Percentiles rank a stretch among this genome's conserved stretches.
Conservation (phyloP, 2,797 vertebrate genomes). For the Macroramphosus scolopax region DNA sequence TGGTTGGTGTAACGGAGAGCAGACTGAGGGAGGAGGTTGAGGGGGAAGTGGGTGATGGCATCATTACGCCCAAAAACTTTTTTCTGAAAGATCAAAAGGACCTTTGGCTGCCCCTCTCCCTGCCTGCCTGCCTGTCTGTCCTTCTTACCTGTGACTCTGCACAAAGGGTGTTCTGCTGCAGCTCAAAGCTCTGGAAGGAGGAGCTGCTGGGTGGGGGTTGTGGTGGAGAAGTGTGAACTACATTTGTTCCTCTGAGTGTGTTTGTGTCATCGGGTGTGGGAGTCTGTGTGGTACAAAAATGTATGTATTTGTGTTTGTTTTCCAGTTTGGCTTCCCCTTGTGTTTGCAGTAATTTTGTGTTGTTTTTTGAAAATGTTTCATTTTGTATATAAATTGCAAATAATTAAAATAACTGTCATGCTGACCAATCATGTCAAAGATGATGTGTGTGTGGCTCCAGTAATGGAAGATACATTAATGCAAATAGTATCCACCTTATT, state of each 20-base stretch:
- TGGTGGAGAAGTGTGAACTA: slow-evolving; percentile 17
- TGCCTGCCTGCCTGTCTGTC: slow-evolving; percentile 20
- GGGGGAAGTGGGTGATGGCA: neutral
- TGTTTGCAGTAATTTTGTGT: neutral
- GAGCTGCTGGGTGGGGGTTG: slow-evolving; percentile 1
- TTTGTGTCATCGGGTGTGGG: slow-evolving; percentile 17
- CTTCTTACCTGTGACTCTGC: slow-evolving; percentile 39
- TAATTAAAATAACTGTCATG: too few relatives aligned
- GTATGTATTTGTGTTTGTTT: slow-evolving; percentile 11
- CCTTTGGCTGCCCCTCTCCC: too few relatives aligned
- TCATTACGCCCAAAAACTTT: neutral
- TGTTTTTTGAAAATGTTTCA: neutral
- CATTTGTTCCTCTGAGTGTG: slow-evolving; percentile 35
- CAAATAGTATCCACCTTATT: neutral
- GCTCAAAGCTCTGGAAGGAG: too few relatives aligned
- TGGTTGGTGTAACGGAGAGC: slow-evolving; percentile 12
- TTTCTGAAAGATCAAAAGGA: slow-evolving; percentile 36
- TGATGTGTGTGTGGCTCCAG: neutral
- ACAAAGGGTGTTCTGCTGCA: too few relatives aligned
- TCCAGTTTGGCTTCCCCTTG: too few relatives aligned
- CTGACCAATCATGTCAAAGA: too few relatives aligned
- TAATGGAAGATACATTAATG: neutral
- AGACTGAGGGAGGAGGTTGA: neutral
- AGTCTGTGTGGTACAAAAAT: slow-evolving; percentile 21
- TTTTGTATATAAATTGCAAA: too few relatives aligned